These are phyloP conservation scores for Rhinolophus sinicus DNA, from an alignment of 2,113 vertebrate species.

Conservation along the genomic window DNA sequence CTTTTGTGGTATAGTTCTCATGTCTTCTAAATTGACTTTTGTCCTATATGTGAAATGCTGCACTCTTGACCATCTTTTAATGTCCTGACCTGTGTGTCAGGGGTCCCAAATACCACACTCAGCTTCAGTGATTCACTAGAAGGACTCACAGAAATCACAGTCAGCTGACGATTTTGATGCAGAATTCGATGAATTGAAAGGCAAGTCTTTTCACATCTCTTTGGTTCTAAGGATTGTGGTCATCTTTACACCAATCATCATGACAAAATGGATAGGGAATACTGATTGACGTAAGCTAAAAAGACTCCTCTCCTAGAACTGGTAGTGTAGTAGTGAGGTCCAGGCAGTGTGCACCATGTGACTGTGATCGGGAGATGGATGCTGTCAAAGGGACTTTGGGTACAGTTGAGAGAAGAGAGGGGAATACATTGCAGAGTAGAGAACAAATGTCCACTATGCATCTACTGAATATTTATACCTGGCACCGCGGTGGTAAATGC, in stretches of 20 bases:
- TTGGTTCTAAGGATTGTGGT: neutral
- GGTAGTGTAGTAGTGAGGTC: neutral
- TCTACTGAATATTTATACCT: neutral
- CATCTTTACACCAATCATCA: neutral
- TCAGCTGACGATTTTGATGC: too few species aligned
- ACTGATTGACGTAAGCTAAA: neutral
- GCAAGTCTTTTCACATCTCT: neutral
- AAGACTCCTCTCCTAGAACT: neutral
- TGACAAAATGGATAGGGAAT: neutral
- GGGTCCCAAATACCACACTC: neutral
- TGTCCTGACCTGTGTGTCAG: neutral
- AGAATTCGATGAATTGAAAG: too few species aligned
- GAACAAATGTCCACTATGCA: neutral
- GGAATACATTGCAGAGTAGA: neutral
- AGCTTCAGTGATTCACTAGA: neutral
- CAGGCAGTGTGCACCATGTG: fast-evolving
- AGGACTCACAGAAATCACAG: neutral
- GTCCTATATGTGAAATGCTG: too few species aligned
- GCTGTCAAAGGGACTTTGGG: neutral
- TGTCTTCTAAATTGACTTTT: too few species aligned
- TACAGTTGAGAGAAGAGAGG: neutral
- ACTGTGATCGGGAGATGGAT: neutral
- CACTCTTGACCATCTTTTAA: too few species aligned
- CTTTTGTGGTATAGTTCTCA: too few species aligned
- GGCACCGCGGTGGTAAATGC: neutral